phyloP scores from a whole-genome alignment of 2,113 vertebrate genomes.

The Orientallactaga bullata region DNA sequence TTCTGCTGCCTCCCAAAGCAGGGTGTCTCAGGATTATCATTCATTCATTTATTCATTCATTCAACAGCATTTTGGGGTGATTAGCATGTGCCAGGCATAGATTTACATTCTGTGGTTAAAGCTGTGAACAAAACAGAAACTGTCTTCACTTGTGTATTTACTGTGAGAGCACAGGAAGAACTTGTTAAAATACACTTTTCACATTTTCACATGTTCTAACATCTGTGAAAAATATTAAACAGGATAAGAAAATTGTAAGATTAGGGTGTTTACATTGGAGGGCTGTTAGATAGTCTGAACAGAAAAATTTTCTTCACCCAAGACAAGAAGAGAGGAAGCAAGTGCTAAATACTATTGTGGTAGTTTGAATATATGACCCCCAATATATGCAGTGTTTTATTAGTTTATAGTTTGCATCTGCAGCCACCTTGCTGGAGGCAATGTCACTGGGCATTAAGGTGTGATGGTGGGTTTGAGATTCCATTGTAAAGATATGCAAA shows the following conservation, averaged over 20 bases:
- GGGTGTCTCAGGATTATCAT: neutral
- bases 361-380: too few species aligned
- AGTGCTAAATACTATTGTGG: neutral
- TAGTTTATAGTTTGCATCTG: too few species aligned
- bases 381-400: too few species aligned
- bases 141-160: neutral
- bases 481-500: too few species aligned
- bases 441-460: too few species aligned
- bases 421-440: too few species aligned
- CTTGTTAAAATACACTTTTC: neutral
- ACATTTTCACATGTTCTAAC: neutral
- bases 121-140: neutral
- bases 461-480: too few species aligned
- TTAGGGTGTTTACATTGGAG: accelerated
- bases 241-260: neutral
- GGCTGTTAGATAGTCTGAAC: neutral
- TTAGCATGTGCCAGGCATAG: neutral
- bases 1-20: slow-evolving; percentile 2
- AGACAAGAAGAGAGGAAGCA: neutral
- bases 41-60: neutral
- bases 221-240: neutral
- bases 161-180: neutral
- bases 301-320: slow-evolving; percentile 21
- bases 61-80: neutral
- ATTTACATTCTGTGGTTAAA: neutral